Evolutionary conservation across 1,140 invertebrate species (phyloP).

Genomic region (Drosophila insularis): DNA sequence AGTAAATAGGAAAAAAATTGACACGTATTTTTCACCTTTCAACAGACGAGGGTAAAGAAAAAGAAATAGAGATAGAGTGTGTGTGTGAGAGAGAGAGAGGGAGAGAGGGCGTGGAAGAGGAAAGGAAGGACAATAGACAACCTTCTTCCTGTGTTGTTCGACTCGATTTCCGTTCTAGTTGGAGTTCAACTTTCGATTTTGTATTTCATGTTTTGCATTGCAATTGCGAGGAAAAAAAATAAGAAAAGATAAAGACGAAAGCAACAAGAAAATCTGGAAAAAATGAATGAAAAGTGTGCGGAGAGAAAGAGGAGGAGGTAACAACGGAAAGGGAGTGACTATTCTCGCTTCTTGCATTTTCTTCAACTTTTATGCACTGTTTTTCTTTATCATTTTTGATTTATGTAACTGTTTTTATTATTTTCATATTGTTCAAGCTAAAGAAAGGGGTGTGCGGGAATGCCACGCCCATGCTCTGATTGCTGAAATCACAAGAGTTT

Average conservation of each 20-base stretch:
- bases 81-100: not conserved
- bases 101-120: not conserved
- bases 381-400: conserved; percentile 79
- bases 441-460: conserved; percentile 12
- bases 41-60: not conserved
- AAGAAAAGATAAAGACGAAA: not conserved
- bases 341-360: conserved; percentile 50
- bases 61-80: no score
- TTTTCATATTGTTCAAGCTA: conserved; percentile 73
- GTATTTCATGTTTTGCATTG: conserved; percentile 45
- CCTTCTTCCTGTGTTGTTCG: conserved; percentile 69
- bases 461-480: conserved; percentile 52
- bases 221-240: conserved; percentile 6
- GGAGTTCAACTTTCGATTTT: conserved; percentile 70
- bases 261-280: not conserved
- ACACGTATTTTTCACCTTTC: conserved; percentile 61
- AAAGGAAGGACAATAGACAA: conserved; percentile 24
- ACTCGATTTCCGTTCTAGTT: conserved; percentile 69
- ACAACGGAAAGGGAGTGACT: not conserved
- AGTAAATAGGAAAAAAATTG: conserved; percentile 55
- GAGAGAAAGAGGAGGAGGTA: not conserved
- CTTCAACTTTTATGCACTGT: conserved; percentile 69
- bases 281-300: not conserved
- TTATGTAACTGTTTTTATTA: conserved; percentile 81
- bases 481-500: conserved; percentile 74